Base-by-base conservation (phyloP, 2,113 vertebrate genomes). In the Desmodus rotundus region DNA sequence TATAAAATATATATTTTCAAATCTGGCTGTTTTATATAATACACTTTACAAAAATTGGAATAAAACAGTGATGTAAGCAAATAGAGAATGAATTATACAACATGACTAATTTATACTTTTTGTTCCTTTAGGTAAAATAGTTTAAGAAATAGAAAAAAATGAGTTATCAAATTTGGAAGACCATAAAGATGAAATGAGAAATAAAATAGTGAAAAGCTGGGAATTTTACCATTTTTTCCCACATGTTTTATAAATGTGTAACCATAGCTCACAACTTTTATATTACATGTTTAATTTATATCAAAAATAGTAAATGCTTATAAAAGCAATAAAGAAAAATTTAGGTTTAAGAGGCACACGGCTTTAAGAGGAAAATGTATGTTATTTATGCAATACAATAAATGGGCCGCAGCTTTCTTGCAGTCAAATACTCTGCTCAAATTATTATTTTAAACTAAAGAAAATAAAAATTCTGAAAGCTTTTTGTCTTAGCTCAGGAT, bases 1-100 rank as follows among this genome's bases (percentile, higher is more conserved):
- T 31, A 11, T 54, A 88, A 96, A 92, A 81, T 83, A 93, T 10
- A 22, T 47, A 61, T 89, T 89, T 93, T n/a, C 0, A 91, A 89
- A 17, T 93, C 2, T 68, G 7, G 88, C 3, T 68, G 4, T 58
- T 92, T 95, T 70, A 89, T 50, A 22, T 73, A 78, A 68, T 61
- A 82, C 73, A 56, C 24, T 92, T 47, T 80, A 63, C 20, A 2
- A 26, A 93, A 96, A 72, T 52, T 74, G 13, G 2, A 95, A 74
- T 63, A 85, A 94, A 77, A 3, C 17, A 63, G 3, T 33, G 8
- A 74, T 52, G 13, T 65, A 90, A 90, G 4, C 8, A 89, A 86
- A 0, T 4, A 85, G 4, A 74, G 3, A 82, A 61, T 43, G 84
- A 76, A 73, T 19, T 47, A 24, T 36, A 7, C 13, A 28, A 36